Percentiles rank a stretch among this genome's conserved stretches.
Evolutionary conservation across 2,888 invertebrate species (phyloP).

Genomic region (Dendrolimus pini): DNA sequence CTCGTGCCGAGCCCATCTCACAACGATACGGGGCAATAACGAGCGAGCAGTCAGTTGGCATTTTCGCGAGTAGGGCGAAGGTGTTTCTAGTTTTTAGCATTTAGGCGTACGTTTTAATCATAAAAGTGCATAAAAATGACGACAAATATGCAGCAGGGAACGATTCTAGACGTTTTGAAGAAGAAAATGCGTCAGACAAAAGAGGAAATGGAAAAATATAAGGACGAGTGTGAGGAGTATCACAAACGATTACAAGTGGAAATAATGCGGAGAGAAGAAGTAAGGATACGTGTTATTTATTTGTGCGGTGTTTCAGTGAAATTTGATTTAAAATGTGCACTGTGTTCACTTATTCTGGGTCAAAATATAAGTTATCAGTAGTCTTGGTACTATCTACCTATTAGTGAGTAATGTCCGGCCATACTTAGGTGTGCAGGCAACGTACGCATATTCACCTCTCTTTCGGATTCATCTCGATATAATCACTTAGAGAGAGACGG

Average conservation of each 20-base stretch:
- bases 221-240: conserved; percentile 97
- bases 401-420: conserved; percentile 77
- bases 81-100: conserved; percentile 68
- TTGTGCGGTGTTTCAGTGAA: conserved; percentile 54
- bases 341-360: conserved; percentile 36
- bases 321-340: conserved; percentile 33
- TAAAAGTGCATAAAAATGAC: conserved; percentile 82
- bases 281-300: conserved; percentile 80
- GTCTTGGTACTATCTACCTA: conserved; percentile 64
- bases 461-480: conserved; percentile 50
- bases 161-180: conserved; percentile 97
- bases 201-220: conserved; percentile 99
- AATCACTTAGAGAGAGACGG: conserved; percentile 51
- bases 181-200: conserved; percentile 99
- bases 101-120: conserved; percentile 51
- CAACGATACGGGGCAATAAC: conserved; percentile 59
- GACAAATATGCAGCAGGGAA: conserved; percentile 93
- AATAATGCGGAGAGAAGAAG: conserved; percentile 98
- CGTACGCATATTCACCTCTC: conserved; percentile 74
- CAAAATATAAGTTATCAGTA: conserved; percentile 56
- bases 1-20: conserved; percentile 71
- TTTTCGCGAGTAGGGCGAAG: conserved; percentile 73
- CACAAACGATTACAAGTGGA: conserved; percentile 96
- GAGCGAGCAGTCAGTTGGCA: conserved; percentile 71
- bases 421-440: conserved; percentile 74